Base-by-base conservation (phyloP, 2,888 invertebrate genomes). In the Thereva nobilitata region DNA sequence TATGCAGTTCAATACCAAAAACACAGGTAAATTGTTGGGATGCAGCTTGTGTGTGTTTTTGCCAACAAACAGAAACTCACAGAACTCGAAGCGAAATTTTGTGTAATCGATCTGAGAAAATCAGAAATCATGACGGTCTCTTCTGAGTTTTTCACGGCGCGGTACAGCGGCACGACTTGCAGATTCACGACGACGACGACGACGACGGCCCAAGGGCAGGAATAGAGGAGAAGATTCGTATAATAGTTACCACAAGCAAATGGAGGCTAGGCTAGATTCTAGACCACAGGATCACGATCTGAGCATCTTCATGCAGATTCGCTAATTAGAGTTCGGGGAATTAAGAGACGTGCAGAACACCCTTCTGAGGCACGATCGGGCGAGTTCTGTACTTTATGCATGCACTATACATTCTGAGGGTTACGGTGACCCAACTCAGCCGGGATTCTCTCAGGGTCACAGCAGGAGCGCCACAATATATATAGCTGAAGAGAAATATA, bases 31-130 rank as follows among this genome's bases (percentile, higher is more conserved):
- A 23, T 50, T 47, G 23, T 50, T 35, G 9, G 6, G 23, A 23
- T 34, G 34, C 5, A n/a, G 23, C 50, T 50, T 50, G 34, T 34
- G 34, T 34, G 47, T 9, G n/a, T 55, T 55, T 55, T 53, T 6
- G 47, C 10, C 10, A 47, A 47, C n/a, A 47, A 47, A 5, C 8
- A 3, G 10, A 47, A n/a, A 23, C 23, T 23, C 23, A 2, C 23
- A 23, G 1, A 23, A 23, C 23, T 23, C 23, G 23, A 23, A 23
- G 23, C 23, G 23, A 47, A n/a, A 47, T 47, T 42, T 44, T 47
- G 37, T 57, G 10, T 47, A 59, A 59, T 47, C 57, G 57, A 47
- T 59, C 45, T 59, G 47, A 59, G 57, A 59, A 59, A 59, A 59
- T 59, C 57, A 38, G 34, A 9, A 59, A 47, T 47, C 57, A 59